A percentile compares a stretch with the other conserved stretches of the same genome.
Conservation (phyloP, 2,113 vertebrate genomes). For the Eptatretus burgeri region DNA sequence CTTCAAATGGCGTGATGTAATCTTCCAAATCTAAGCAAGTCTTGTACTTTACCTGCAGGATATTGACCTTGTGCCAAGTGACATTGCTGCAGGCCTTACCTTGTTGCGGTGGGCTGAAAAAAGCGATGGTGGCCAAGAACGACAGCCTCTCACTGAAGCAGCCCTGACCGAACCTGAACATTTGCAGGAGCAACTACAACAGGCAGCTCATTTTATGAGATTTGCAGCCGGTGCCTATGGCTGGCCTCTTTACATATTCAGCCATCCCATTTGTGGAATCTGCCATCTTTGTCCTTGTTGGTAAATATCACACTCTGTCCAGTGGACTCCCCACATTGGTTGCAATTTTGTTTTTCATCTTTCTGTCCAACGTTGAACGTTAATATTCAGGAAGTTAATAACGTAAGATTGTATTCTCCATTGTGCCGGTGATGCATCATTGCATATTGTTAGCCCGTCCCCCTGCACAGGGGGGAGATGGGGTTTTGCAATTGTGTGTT, state of each 20-base stretch:
- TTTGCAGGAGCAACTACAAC: conserved; percentile 42
- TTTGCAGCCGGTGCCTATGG: conserved; percentile 73
- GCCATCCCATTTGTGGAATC: conserved; percentile 34
- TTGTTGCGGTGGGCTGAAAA: conserved; percentile 83
- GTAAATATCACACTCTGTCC: not conserved
- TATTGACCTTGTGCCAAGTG: conserved; percentile 71
- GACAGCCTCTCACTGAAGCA: not conserved
- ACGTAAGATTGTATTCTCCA: too few species aligned
- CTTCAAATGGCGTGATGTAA: too few species aligned
- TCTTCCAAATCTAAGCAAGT: too few species aligned
- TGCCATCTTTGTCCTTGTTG: conserved; percentile 2
- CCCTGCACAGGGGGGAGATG: too few species aligned
- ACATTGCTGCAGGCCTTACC: conserved; percentile 62
- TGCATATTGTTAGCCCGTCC: too few species aligned
- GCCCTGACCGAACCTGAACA: conserved; percentile 12
- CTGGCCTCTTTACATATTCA: conserved; percentile 64
- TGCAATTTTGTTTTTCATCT: too few species aligned
- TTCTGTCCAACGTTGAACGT: too few species aligned
- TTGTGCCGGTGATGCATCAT: too few species aligned
- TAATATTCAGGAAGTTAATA: too few species aligned
- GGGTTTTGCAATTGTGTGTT: not conserved
- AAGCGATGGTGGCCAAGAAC: not conserved
- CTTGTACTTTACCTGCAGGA: conserved; percentile 23
- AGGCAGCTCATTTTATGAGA: conserved; percentile 49
- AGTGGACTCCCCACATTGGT: too few species aligned